Base-by-base conservation (phyloP, 1,140 invertebrate genomes). In the Pollicipes pollicipes region DNA sequence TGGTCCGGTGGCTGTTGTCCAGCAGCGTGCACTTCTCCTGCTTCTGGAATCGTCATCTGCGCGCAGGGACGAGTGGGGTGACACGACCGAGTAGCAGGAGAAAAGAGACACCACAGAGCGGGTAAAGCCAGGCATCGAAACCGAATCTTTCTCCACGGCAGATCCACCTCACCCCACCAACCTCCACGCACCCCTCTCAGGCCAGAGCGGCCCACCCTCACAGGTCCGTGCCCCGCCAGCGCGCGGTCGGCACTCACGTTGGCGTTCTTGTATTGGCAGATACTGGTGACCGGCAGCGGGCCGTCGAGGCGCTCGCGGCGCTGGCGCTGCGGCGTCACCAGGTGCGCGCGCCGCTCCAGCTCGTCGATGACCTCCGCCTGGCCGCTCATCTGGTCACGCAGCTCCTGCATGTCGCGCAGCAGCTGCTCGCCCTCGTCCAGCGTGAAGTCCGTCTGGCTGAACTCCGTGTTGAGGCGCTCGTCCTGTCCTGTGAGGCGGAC, bases 341-440 rank as follows among this genome's bases (percentile, higher is more conserved):
- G 86, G 75, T 90, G 87, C 31, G 93, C 89, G 69, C 87, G 84
- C 30, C 90, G 87, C 26, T 88, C 86, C 30, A 98, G 80, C 28
- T 86, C 83, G 67, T 90, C 85, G 21, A 98, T 86, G 27, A 88
- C 85, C 74, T 88, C 86, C 0, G 92, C 91, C 77, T 95, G 93
- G 30, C 86, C 85, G 78, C 94, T 91, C 21, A 98, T 81, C 77
- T 97, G 91, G 76, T 97, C 93, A 27, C 93, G 84, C 45, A 97
- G 78, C 69, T 91, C 90, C 81, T 95, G 92, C 90, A 97, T 96
- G 69, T 97, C 95, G 75, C 91, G 88, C 30, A 98, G 81, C 0
- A 97, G 82, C 0, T 88, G 81, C 79, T 98, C 95, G 13, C 95
- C 95, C 77, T 96, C 91, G 78, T 98, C 95, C 37, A 98, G 81